These are phyloP conservation scores for Dendrolimus pini DNA, from an alignment of 2,888 invertebrate genomes.

Conservation along the genomic window DNA sequence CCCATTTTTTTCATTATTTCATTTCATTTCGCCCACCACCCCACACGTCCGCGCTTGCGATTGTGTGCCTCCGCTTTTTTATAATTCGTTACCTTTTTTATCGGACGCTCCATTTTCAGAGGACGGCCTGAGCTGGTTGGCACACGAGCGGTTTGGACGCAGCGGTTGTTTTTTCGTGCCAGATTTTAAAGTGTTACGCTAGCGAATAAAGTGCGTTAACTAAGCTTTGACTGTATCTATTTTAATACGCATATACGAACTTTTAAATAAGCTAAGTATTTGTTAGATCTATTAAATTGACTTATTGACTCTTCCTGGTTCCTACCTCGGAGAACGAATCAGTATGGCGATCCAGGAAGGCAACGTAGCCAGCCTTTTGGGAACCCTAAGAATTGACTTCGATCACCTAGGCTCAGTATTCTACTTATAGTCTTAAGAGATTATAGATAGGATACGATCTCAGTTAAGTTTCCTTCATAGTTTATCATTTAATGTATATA, in stretches of 20 bases:
- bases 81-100: slow-evolving; percentile 77
- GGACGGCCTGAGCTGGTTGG: slow-evolving; percentile 47
- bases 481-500: no score
- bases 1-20: slow-evolving; percentile 77
- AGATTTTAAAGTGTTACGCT: slow-evolving; percentile 1
- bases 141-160: slow-evolving; percentile 39
- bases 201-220: not conserved
- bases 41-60: slow-evolving; percentile 74
- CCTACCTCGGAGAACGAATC: no score
- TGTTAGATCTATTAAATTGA: no score
- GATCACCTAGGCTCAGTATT: no score
- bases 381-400: no score
- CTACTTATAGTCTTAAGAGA: no score
- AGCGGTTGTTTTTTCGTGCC: slow-evolving; percentile 13
- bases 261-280: slow-evolving; percentile 3
- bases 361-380: no score
- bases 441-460: no score
- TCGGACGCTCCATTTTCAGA: slow-evolving; percentile 76
- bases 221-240: slow-evolving; percentile 1
- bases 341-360: no score
- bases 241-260: slow-evolving; percentile 5
- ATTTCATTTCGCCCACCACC: slow-evolving; percentile 74
- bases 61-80: slow-evolving; percentile 74
- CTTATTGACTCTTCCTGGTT: no score
- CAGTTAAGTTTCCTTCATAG: no score